Evolutionary conservation across 2,888 invertebrate species (phyloP), one percentile per base, ranked within the genome.

Genomic region (Drosophila pegasa): DNA sequence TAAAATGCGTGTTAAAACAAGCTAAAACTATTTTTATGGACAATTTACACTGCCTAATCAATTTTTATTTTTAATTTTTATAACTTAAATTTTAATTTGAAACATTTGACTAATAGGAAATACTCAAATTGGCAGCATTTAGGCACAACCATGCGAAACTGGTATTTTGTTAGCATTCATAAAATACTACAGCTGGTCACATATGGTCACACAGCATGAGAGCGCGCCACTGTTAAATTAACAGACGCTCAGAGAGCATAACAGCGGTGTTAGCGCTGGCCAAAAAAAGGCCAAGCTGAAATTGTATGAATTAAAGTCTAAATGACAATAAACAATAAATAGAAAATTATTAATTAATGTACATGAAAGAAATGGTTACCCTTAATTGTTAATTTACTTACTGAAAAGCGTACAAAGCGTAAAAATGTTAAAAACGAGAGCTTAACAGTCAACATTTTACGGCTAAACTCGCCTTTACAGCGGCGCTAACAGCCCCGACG

Each of bases 131-230:
- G 50, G 27, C 47, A 40, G 10, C 12, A 9, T 9, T 35, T 18
- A 25, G 37, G 33, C 27, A 6, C 78, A 73, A 64, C 68, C 73
- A 60, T 77, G 78, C 47, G 50, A 27, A 60, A 29, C 38, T 57
- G 35, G 62, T 73, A 75, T 73, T 63, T 66, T 56, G n/a, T n/a
- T 16, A 0, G 41, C 3, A 10, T n/a, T 20, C 12, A 10, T 12
- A 51, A 77, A 68, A 78, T 72, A 73, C 74, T 20, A 22, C 2
- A 29, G 0, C 8, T 6, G 0, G 0, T 4, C 2, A 9, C 12
- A 14, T 52, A 41, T 41, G 78, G 78, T 51, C 64, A 41, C 41
- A 70, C 59, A 47, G 8, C 31, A 18, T 29, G 75, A 65, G 65
- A 69, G 59, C 37, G 55, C 9, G 18, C 14, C 4, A 37, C 52